phyloP scores from a whole-genome alignment of 1,140 invertebrate species.

The Oscheius sp. region DNA sequence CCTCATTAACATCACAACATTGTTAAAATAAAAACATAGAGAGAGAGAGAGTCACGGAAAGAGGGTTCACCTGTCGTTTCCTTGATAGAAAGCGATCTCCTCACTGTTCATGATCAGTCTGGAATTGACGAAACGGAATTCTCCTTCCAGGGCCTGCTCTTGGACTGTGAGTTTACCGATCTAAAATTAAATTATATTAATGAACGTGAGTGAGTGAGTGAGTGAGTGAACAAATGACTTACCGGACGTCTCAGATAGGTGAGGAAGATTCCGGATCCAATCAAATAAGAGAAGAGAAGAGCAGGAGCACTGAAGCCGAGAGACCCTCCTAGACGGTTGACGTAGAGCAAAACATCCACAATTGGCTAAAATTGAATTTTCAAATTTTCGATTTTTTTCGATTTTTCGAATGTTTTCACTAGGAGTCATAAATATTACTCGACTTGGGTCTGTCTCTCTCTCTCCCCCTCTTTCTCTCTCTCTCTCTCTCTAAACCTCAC shows the following conservation, averaged over 20 bases:
- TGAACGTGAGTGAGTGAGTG: conserved; percentile 63
- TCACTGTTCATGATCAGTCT: conserved; percentile 93
- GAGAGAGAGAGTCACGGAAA: too few species aligned
- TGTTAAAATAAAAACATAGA: too few species aligned
- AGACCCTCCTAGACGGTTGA: conserved; percentile 80
- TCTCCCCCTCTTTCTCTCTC: too few species aligned
- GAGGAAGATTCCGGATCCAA: conserved; percentile 50
- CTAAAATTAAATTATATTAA: conserved; percentile 70
- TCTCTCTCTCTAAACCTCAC: too few species aligned
- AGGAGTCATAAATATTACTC: too few species aligned
- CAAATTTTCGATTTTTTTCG: neutral
- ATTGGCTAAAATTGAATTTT: conserved; percentile 69
- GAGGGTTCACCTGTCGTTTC: conserved; percentile 13
- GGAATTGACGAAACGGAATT: conserved; percentile 93
- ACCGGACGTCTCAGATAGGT: conserved; percentile 74
- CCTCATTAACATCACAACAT: too few species aligned
- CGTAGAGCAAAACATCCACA: conserved; percentile 88
- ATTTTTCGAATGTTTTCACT: too few species aligned
- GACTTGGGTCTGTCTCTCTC: too few species aligned
- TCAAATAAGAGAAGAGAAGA: conserved; percentile 62
- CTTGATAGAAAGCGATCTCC: conserved; percentile 92
- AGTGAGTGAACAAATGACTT: conserved; percentile 63
- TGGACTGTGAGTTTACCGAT: conserved; percentile 82
- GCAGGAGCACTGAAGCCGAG: conserved; percentile 72
- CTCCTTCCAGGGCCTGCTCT: conserved; percentile 93